These are phyloP conservation scores for Anneissia japonica DNA, from an alignment of 35 echinoderm and acorn worm genomes.

Conservation along the genomic window DNA sequence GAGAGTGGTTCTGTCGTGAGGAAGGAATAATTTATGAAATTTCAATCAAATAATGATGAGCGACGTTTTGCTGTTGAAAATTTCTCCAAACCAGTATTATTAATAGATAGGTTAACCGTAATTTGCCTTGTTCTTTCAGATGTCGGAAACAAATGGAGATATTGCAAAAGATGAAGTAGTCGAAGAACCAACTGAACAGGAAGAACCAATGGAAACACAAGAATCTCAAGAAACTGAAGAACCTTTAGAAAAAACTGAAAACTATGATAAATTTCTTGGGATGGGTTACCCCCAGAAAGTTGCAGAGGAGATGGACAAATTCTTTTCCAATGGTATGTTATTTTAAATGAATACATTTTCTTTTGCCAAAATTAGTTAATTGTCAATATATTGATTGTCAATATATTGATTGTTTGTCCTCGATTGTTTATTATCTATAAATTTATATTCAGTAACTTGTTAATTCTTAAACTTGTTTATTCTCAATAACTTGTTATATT, in stretches of 20 bases:
- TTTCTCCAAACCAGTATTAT: no score
- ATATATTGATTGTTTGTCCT: background rate
- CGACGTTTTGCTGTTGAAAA: no score
- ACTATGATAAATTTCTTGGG: constrained; percentile 72
- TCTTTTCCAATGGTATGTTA: constrained; percentile 53
- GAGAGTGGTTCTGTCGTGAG: no score
- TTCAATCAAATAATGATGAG: no score
- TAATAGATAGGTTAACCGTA: no score
- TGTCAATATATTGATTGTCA: background rate
- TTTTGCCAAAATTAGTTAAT: no score
- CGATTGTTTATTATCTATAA: no score
- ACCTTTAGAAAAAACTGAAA: constrained; percentile 60
- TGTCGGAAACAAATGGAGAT: background rate
- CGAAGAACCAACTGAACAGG: constrained; percentile 9
- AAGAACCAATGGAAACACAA: constrained; percentile 81
- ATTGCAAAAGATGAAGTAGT: constrained; percentile 14
- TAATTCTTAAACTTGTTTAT: no score
- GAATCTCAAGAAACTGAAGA: constrained; percentile 26
- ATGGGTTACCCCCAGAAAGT: constrained; percentile 83
- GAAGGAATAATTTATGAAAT: no score
- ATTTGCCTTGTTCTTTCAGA: background rate
- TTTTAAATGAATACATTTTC: background rate
- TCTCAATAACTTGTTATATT: no score
- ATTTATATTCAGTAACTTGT: no score
- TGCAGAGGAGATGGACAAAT: constrained; percentile 78